Conservation (phyloP, 2,113 vertebrate genomes). For the Zapornia atra region DNA sequence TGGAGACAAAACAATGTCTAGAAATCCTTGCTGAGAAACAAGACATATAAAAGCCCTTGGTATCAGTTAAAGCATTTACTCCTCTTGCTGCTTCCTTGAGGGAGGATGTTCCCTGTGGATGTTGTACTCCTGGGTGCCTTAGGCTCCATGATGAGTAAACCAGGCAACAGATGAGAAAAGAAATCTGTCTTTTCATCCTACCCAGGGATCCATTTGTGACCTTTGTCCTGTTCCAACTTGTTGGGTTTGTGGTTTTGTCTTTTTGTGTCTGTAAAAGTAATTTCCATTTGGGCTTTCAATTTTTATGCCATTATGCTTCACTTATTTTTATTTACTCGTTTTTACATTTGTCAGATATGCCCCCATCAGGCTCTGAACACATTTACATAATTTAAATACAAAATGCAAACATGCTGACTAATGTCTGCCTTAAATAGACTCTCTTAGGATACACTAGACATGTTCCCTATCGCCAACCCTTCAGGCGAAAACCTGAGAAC, state of each 20-base stretch:
- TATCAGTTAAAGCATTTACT: constrained; percentile 39
- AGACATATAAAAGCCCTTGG: constrained; percentile 15
- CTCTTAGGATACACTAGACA: constrained; percentile 62
- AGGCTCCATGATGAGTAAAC: neutral
- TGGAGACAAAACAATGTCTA: neutral
- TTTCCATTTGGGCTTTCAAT: neutral
- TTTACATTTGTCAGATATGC: constrained; percentile 9
- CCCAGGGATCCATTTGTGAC: neutral
- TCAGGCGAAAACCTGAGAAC: constrained; percentile 54
- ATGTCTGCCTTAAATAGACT: constrained; percentile 69
- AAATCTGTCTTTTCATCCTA: neutral
- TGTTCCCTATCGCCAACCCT: constrained; percentile 45
- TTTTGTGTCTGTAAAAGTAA: neutral
- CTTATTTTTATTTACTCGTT: neutral
- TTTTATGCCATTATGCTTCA: neutral
- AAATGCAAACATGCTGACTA: constrained; percentile 73
- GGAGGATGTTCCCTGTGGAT: constrained; percentile 54
- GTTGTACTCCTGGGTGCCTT: constrained; percentile 50
- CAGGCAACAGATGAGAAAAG: neutral
- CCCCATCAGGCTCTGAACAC: constrained; percentile 41
- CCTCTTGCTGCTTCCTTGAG: constrained; percentile 37
- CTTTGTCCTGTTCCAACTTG: neutral
- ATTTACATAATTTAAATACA: constrained; percentile 74
- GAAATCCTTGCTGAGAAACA: neutral
- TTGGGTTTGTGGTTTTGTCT: neutral